A percentile compares a stretch with the other conserved stretches of the same genome.
Conservation (phyloP, 2,113 vertebrate genomes). For the Pontoporia blainvillei region DNA sequence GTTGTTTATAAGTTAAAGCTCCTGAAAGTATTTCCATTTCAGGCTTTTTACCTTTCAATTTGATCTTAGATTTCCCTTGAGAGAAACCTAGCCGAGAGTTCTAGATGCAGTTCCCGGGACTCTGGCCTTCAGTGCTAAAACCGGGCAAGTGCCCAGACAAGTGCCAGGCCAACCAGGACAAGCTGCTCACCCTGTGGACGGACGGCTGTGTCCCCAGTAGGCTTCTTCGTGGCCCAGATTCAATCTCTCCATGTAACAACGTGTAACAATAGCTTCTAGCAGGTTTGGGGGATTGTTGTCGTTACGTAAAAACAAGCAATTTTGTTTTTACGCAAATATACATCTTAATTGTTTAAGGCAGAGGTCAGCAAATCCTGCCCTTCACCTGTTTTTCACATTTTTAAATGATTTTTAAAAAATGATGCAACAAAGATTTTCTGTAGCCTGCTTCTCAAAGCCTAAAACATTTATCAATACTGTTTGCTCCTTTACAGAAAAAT, state of each 20-base stretch:
- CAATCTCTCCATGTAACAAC: background rate
- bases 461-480: background rate
- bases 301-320: background rate
- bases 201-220: background rate
- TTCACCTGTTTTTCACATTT: background rate
- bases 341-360: background rate
- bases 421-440: background rate
- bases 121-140: background rate
- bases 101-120: background rate
- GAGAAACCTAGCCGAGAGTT: background rate
- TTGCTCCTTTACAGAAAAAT: background rate
- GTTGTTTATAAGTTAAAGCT: constrained; percentile 7
- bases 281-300: background rate
- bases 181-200: background rate
- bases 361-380: background rate
- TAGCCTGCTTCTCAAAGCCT: background rate
- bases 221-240: background rate
- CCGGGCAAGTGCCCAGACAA: background rate
- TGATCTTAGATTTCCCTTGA: background rate
- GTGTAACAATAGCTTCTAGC: background rate
- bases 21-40: constrained; percentile 20
- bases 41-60: background rate
- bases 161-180: background rate
- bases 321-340: background rate
- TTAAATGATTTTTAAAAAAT: background rate